Percentiles rank a stretch among this genome's conserved stretches.
Evolutionary conservation across 1,140 invertebrate species (phyloP).

Genomic region (Vanessa tameamea): DNA sequence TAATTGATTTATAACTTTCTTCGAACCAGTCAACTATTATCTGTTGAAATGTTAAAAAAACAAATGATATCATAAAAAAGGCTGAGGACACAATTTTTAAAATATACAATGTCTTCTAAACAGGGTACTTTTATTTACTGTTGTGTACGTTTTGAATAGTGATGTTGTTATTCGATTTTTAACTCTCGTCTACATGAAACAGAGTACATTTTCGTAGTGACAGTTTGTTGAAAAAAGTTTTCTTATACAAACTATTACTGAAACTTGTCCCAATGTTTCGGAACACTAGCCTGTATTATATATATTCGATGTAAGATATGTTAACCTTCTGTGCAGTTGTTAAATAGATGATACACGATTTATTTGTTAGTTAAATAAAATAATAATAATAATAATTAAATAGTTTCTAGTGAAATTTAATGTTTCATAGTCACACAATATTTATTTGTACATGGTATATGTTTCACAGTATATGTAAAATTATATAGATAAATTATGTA

Average conservation of each 20-base stretch:
- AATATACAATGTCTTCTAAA: slow-evolving; percentile 79
- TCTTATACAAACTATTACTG: slow-evolving; percentile 13
- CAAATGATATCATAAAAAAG: slow-evolving; percentile 77
- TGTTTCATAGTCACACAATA: slow-evolving; percentile 64
- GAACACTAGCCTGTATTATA: slow-evolving; percentile 3
- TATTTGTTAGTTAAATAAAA: slow-evolving; percentile 51
- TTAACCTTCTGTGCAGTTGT: slow-evolving; percentile 13
- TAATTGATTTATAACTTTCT: slow-evolving; percentile 1
- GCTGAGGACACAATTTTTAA: slow-evolving; percentile 79
- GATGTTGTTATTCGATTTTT: slow-evolving; percentile 74
- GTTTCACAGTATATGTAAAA: slow-evolving; percentile 48
- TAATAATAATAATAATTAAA: slow-evolving; percentile 38
- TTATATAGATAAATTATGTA: slow-evolving; percentile 52
- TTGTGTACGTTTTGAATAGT: slow-evolving; percentile 72
- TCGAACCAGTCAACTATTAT: slow-evolving; percentile 35
- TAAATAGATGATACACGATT: slow-evolving; percentile 34
- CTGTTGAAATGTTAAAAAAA: slow-evolving; percentile 56
- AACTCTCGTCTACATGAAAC: slow-evolving; percentile 39
- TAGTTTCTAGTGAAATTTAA: slow-evolving; percentile 54
- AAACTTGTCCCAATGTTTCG: slow-evolving; percentile 8
- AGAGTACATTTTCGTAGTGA: slow-evolving; percentile 20
- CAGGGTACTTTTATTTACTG: slow-evolving; percentile 78
- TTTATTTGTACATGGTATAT: slow-evolving; percentile 71
- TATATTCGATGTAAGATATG: slow-evolving; percentile 15
- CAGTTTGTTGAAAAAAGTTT: slow-evolving; percentile 18